phyloP scores from a whole-genome alignment of 2,113 vertebrate species.

The Pollachius pollachius region DNA sequence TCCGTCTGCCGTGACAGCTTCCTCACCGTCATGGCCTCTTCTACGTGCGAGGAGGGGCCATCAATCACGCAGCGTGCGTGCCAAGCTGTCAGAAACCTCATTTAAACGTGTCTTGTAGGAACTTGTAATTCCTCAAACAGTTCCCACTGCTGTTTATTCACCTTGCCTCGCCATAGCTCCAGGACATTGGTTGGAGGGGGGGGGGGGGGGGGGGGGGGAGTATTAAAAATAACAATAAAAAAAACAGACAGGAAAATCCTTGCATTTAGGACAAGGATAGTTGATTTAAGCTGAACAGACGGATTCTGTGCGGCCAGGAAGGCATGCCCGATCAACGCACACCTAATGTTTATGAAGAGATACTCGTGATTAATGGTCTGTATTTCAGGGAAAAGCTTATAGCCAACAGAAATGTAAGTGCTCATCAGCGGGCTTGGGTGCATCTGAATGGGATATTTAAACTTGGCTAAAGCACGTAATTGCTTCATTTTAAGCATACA shows the following conservation, averaged over 20 bases:
- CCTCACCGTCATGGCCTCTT: slow-evolving; percentile 46
- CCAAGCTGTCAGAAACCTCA: slow-evolving; percentile 60
- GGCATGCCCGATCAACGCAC: slow-evolving; percentile 55
- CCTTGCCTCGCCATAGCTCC: slow-evolving; percentile 48
- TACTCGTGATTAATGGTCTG: slow-evolving; percentile 46
- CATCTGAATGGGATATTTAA: too few species aligned
- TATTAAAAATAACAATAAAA: too few species aligned
- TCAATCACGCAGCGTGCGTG: slow-evolving; percentile 52
- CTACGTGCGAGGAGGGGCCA: slow-evolving; percentile 37
- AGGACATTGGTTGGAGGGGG: slow-evolving; percentile 40
- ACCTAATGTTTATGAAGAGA: slow-evolving; percentile 38
- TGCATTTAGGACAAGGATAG: slow-evolving; percentile 51
- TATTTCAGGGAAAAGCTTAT: slow-evolving; percentile 52
- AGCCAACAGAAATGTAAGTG: slow-evolving; percentile 13
- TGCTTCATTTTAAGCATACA: background rate
- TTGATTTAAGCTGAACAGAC: slow-evolving; percentile 57
- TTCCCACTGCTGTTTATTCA: slow-evolving; percentile 57
- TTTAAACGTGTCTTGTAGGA: slow-evolving; percentile 58
- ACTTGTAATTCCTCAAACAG: slow-evolving; percentile 63
- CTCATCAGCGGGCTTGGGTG: too few species aligned
- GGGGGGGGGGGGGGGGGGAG: too few species aligned
- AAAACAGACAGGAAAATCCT: slow-evolving; percentile 24
- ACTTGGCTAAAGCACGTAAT: slow-evolving; percentile 22
- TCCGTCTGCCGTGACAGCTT: slow-evolving; percentile 54
- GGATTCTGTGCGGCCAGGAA: slow-evolving; percentile 37